Evolutionary conservation across 1,140 invertebrate species (phyloP).

Genomic region (Cyphomyrmex costatus): DNA sequence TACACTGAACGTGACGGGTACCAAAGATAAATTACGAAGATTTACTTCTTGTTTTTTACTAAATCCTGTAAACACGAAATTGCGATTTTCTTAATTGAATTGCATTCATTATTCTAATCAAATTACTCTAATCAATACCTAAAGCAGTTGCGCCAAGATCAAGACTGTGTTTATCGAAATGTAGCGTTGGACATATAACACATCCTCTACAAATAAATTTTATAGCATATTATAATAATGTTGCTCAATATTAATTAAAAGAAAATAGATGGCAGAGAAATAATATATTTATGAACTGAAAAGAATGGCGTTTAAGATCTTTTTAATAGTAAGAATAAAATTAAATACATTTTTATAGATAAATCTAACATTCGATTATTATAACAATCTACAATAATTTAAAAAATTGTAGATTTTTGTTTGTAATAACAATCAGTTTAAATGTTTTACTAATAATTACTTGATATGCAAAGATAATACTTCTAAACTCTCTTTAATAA

Average conservation of each 20-base stretch:
- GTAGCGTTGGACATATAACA: conserved; percentile 83
- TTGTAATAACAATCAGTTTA: background rate
- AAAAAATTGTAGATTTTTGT: background rate
- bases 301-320: background rate
- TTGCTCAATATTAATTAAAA: background rate
- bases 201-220: conserved; percentile 81
- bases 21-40: conserved; percentile 79
- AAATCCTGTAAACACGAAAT: conserved; percentile 74
- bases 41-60: conserved; percentile 69
- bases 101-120: background rate
- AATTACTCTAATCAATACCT: no score
- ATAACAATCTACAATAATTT: conserved; percentile 16
- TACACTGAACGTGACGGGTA: conserved; percentile 77
- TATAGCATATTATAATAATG: background rate
- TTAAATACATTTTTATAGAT: background rate
- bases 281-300: background rate
- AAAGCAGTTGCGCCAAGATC: conserved; percentile 83
- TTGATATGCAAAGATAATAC: conserved; percentile 78
- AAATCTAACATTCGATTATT: background rate
- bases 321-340: background rate
- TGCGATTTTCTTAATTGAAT: conserved; percentile 14
- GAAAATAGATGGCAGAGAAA: background rate
- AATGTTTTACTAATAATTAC: conserved; percentile 62
- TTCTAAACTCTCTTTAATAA: conserved; percentile 80
- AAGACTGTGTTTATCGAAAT: conserved; percentile 80